Evolutionary conservation across 2,797 vertebrate species (phyloP).

Genomic region (Mastacembelus armatus): DNA sequence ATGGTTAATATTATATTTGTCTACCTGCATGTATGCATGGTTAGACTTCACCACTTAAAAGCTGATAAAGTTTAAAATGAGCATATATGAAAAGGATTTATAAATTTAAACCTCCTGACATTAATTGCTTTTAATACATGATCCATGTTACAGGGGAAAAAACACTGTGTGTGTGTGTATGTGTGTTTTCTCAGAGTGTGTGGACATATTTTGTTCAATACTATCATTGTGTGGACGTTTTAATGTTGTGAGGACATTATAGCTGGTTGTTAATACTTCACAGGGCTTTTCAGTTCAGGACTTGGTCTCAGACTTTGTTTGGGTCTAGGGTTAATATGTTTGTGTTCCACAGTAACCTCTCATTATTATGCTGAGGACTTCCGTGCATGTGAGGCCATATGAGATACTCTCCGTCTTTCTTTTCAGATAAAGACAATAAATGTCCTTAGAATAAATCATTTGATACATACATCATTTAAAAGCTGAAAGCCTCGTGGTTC

Average conservation of each 20-base stretch:
- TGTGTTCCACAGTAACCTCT: too few relatives aligned
- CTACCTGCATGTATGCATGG: constrained; percentile 30
- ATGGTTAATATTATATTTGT: constrained; percentile 40
- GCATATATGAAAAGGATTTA: constrained; percentile 31
- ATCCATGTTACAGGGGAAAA: constrained; percentile 6
- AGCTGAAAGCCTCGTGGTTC: too few relatives aligned
- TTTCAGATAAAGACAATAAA: constrained; percentile 9
- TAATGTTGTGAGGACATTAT: too few relatives aligned
- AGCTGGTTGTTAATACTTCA: too few relatives aligned
- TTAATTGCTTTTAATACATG: constrained; percentile 12
- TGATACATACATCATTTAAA: too few relatives aligned
- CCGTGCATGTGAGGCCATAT: neutral
- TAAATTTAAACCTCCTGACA: constrained; percentile 42
- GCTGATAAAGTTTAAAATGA: constrained; percentile 16
- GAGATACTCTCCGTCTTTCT: neutral
- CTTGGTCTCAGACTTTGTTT: too few relatives aligned
- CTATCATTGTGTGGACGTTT: too few relatives aligned
- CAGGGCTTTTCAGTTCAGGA: too few relatives aligned
- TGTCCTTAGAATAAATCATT: neutral
- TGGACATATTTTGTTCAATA: too few relatives aligned
- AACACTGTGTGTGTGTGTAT: neutral
- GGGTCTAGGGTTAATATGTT: too few relatives aligned
- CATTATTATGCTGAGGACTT: neutral
- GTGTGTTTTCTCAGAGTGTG: too few relatives aligned
- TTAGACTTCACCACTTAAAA: constrained; percentile 42